These are phyloP conservation scores for Schizothorax lantsangensis DNA, from an alignment of 2,797 vertebrate genomes.

Conservation along the genomic window DNA sequence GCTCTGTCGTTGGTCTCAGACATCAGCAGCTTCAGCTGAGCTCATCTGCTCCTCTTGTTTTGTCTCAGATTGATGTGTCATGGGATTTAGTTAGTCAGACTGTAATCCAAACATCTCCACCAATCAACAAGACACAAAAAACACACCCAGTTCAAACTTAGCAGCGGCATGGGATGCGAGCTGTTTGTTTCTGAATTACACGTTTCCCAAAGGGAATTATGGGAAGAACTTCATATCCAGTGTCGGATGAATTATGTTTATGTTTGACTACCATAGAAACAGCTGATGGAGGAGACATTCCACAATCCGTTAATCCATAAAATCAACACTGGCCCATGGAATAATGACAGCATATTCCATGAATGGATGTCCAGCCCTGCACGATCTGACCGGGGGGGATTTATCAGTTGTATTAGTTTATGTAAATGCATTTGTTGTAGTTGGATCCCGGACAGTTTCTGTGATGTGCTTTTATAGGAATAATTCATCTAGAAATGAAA, in stretches of 20 bases:
- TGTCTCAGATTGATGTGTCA: conserved; percentile 21
- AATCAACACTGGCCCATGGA: conserved; percentile 8
- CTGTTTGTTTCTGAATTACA: conserved; percentile 20
- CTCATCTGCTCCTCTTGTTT: conserved; percentile 30
- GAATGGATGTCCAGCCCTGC: not conserved
- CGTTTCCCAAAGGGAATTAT: not conserved
- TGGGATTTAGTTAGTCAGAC: conserved; percentile 23
- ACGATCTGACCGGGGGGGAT: not conserved
- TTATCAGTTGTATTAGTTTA: not conserved
- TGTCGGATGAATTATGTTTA: conserved; percentile 18
- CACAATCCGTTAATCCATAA: not conserved
- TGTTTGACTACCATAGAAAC: conserved; percentile 46
- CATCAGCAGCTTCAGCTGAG: not conserved
- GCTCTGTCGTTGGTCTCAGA: not conserved
- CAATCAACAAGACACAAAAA: conserved; percentile 10
- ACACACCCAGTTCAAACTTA: not conserved
- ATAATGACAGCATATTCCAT: conserved; percentile 4
- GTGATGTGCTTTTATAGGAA: not conserved
- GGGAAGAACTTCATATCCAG: conserved; percentile 31
- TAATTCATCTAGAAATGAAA: not conserved
- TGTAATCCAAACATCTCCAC: conserved; percentile 37
- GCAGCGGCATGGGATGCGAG: not conserved
- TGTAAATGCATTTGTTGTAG: not conserved
- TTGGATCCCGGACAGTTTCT: not conserved
- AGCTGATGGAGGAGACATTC: conserved; percentile 11